These are phyloP conservation scores for Cyphotilapia sp. DNA, from an alignment of 2,113 vertebrate genomes.

Conservation along the genomic window DNA sequence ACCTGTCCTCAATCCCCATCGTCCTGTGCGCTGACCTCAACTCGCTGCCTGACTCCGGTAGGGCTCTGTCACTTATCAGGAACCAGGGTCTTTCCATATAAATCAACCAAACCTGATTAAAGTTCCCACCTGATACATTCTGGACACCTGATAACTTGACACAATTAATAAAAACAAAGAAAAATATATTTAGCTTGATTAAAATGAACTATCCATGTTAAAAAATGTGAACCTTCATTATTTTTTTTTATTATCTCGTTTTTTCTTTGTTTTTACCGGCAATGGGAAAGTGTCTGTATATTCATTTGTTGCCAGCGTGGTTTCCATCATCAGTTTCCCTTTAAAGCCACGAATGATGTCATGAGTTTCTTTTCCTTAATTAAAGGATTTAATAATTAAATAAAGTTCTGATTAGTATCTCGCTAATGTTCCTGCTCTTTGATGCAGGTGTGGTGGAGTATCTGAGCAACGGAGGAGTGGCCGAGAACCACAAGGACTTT, in stretches of 20 bases:
- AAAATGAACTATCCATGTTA: rapidly evolving
- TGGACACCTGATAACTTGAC: neutral
- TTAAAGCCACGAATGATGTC: neutral
- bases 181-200: neutral
- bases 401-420: rapidly evolving
- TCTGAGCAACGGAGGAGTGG: constrained; percentile 92
- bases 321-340: neutral
- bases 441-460: constrained; percentile 93
- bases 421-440: neutral
- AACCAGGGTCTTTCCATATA: neutral
- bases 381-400: neutral
- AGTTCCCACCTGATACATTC: neutral
- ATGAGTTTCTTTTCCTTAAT: neutral
- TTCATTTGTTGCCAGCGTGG: neutral
- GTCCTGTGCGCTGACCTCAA: constrained; percentile 98
- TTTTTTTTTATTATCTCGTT: rapidly evolving
- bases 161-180: neutral
- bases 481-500: constrained; percentile 99
- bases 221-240: neutral
- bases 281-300: neutral
- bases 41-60: constrained; percentile 97
- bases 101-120: neutral
- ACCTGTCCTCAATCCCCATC: constrained; percentile 88
- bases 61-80: neutral
- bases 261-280: neutral